Evolutionary conservation across 2,888 invertebrate species (phyloP), one percentile per base, ranked within the genome.

Genomic region (Noctua fimbriata): DNA sequence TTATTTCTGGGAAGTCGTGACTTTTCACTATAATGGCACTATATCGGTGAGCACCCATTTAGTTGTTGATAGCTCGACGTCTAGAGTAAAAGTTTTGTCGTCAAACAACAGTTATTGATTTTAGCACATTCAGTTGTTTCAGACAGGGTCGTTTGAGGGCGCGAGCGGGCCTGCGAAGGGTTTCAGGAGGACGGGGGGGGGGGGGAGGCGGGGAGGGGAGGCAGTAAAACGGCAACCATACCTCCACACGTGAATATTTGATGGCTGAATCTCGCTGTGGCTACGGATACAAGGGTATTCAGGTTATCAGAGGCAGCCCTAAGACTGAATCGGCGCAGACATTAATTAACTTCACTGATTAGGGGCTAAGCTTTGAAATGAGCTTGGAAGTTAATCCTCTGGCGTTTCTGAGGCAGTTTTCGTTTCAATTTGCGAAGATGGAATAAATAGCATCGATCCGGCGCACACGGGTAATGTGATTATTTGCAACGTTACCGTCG

Each of bases 211-310:
- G 87, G 84, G 86, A 88, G 86, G 81, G 92, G 92, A 90, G 93
- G 94, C 95, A 94, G 95, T 95, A 95, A 95, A 96, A 95, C 94
- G 94, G 94, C 95, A 95, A 94, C 94, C 95, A 93, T 94, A 92
- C 93, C 95, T 94, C 94, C 94, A 94, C 95, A 95, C 94, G 95
- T 96, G 95, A 96, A 96, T 96, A 96, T 96, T 96, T 96, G 94
- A 96, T 96, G 94, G 92, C 91, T 93, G 95, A 95, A 96, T 96
- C 96, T 95, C 95, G 93, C 93, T 94, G 94, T 92, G 94, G 93
- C 93, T 93, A 92, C 92, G 91, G 92, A 92, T 93, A 92, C 92
- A 92, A 89, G 87, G 85, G 92, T 91, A 92, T 89, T 90, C 90
- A 91, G 90, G 90, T 92, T 91, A 92, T 91, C 92, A 91, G 90